Conservation (phyloP, 2,113 vertebrate species). For the Ceyx margarethae region DNA sequence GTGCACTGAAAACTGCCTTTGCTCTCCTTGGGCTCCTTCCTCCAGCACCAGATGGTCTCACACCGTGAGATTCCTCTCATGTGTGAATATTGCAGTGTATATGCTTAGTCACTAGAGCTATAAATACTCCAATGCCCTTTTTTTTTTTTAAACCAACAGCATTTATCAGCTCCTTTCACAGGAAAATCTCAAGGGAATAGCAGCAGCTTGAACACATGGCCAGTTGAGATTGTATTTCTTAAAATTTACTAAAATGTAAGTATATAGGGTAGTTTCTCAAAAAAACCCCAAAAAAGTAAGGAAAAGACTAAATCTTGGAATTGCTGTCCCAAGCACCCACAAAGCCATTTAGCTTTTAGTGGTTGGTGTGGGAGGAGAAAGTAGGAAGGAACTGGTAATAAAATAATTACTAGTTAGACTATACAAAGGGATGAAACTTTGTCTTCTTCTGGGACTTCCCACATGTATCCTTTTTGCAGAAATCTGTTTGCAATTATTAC, state of each 20-base stretch:
- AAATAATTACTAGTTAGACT: neutral
- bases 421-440: too few species aligned
- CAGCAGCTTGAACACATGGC: neutral
- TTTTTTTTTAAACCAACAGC: neutral
- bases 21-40: neutral
- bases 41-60: neutral
- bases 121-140: conserved; percentile 20
- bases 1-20: neutral
- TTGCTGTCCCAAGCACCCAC: neutral
- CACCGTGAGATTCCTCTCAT: neutral
- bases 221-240: neutral
- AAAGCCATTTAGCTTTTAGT: neutral
- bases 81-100: neutral
- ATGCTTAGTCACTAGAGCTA: conserved; percentile 48
- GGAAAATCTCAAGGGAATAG: neutral
- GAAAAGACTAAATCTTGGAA: neutral
- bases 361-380: neutral
- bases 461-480: neutral
- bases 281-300: neutral
- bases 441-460: neutral
- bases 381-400: neutral
- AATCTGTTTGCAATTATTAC: neutral
- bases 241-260: neutral
- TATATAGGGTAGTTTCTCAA: neutral
- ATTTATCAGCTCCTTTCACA: neutral